Evolutionary conservation across 1,140 invertebrate genomes (phyloP).

Genomic region (Pantala flavescens): DNA sequence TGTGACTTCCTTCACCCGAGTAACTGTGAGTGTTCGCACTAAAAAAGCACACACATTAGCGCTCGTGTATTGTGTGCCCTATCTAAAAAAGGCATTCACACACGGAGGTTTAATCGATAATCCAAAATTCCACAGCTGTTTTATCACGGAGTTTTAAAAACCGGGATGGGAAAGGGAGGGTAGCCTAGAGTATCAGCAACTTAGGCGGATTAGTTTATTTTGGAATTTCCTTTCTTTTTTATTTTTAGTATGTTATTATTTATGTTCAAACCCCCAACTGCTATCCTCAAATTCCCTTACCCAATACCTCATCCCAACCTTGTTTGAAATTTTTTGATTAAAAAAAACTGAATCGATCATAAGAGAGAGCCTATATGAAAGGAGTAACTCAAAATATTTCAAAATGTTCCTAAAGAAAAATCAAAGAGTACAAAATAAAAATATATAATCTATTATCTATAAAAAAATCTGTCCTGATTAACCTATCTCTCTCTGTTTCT

Average conservation of each 20-base stretch:
- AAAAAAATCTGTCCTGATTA: neutral
- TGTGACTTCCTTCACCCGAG: neutral
- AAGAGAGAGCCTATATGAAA: neutral
- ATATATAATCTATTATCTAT: constrained; percentile 3
- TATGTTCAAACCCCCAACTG: neutral
- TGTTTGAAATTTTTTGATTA: neutral
- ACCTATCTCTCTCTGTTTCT: neutral
- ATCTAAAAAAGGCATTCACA: neutral
- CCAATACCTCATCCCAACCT: neutral
- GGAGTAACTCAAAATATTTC: neutral
- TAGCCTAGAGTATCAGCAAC: too few species aligned
- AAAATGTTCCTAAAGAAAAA: constrained; percentile 5
- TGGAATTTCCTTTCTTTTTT: neutral
- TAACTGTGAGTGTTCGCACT: neutral
- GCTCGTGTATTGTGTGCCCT: neutral
- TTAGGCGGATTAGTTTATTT: neutral
- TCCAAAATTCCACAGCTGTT: neutral
- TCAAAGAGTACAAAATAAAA: neutral
- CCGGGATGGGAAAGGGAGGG: neutral
- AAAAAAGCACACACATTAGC: constrained; percentile 5
- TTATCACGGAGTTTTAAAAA: neutral
- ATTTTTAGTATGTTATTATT: neutral
- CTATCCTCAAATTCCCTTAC: neutral
- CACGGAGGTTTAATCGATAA: neutral
- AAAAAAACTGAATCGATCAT: neutral